Base-by-base conservation (phyloP, 2,888 invertebrate species). In the Drosophila buzzatii region DNA sequence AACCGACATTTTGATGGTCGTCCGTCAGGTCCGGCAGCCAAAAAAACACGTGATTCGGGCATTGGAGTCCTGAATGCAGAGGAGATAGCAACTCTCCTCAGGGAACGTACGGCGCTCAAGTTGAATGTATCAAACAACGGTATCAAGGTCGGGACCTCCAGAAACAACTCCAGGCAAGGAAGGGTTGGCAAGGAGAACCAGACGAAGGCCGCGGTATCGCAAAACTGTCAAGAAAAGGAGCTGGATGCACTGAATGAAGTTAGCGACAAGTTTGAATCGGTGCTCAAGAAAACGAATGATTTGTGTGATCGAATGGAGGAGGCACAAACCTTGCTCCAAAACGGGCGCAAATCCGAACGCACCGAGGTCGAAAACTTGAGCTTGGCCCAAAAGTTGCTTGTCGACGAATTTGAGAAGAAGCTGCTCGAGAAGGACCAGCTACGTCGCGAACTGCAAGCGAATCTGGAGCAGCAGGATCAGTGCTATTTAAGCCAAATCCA, bases 391-490 rank as follows among this genome's bases (percentile, higher is more conserved):
- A 23, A 23, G 0, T 0, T 23, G 1, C 12, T 57, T 1, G 8
- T 35, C 4, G 44, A 57, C 2, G n/a, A 57, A 1, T 45, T 12
- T 0, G 14, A 23, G 1, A 0, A 10, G n/a, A 45, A 45, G 35
- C 23, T 23, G 7, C 2, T n/a, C 23, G n/a, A 35, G 35, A 20
- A n/a, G 35, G 33, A 44, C 3, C 7, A 23, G 10, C 12, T 16
- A 0, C 6, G 7, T 3, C 10, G 9, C 9, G n/a, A 33, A 0
- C 9, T 44, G 1, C 6, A 16, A 10, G 1, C 0, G 0, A 44
- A 57, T 0, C 16, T 57, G 10, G 20, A 35, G 10, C 33, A 3
- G 2, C 20, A 57, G 18, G 44, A 12, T 7, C 12, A 45, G 12
- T 1, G 2, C 1, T 35, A 35, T n/a, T n/a, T 16, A 18, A 1